Percentiles rank a stretch among this genome's conserved stretches.
Conservation (phyloP, 2,888 invertebrate species). For the Elmis aenea region DNA sequence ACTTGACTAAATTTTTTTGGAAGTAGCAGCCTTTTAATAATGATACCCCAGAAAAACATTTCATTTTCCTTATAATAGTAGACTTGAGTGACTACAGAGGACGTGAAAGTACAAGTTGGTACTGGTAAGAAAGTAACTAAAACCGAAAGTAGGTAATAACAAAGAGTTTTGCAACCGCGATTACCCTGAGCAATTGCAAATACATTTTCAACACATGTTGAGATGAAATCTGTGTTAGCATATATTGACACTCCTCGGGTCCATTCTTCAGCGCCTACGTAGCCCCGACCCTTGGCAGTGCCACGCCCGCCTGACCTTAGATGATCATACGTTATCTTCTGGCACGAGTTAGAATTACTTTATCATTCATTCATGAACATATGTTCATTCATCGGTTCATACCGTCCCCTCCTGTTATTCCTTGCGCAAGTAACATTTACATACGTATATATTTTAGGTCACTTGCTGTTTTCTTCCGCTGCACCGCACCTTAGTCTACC, state of each 20-base stretch:
- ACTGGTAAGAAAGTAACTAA: slow-evolving; percentile 6
- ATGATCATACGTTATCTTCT: slow-evolving; percentile 37
- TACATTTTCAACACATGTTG: slow-evolving; percentile 24
- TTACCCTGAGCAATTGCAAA: slow-evolving; percentile 10
- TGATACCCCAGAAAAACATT: too few relatives aligned
- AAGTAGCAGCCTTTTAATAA: too few relatives aligned
- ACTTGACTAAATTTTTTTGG: too few relatives aligned
- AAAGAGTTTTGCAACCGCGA: slow-evolving; percentile 6
- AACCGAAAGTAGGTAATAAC: slow-evolving; percentile 3
- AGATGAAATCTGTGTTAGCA: slow-evolving; percentile 21
- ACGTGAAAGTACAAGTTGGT: slow-evolving; percentile 7
- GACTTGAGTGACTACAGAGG: too few relatives aligned
- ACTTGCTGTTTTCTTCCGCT: slow-evolving; percentile 35
- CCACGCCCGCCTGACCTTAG: slow-evolving; percentile 41
- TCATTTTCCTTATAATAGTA: too few relatives aligned
- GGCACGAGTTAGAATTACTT: slow-evolving; percentile 34
- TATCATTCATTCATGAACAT: slow-evolving; percentile 43
- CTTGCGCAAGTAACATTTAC: slow-evolving; percentile 33
- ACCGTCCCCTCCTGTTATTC: slow-evolving; percentile 25
- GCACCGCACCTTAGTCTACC: slow-evolving; percentile 42
- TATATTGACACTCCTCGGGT: slow-evolving; percentile 34
- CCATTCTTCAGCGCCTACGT: slow-evolving; percentile 36
- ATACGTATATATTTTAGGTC: slow-evolving; percentile 38
- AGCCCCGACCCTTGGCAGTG: slow-evolving; percentile 34
- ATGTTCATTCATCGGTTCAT: slow-evolving; percentile 41